Evolutionary conservation across 1,140 invertebrate species (phyloP), one percentile per base, ranked within the genome.

Genomic region (Drosophila fuyamai): DNA sequence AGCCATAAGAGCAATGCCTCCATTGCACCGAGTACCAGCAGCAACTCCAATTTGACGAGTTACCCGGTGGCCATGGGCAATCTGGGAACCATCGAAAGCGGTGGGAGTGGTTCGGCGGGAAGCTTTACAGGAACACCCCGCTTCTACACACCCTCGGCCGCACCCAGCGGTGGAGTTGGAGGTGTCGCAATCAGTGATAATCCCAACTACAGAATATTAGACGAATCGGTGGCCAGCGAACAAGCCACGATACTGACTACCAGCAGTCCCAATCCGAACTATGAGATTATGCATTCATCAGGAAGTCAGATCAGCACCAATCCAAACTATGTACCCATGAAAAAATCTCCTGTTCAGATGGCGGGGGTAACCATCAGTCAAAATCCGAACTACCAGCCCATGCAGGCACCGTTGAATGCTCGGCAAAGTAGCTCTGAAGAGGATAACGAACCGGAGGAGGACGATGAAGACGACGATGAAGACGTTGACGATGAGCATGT

Each of bases 41-140:
- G 91, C 58, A 92, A 82, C 61, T 57, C 76, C 7, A 92, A 90
- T 32, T 54, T 92, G 6, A 89, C 83, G 41, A 83, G 76, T 36
- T 63, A 78, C 51, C 72, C 84, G 14, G 72, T 81, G 57, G 82
- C 67, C 50, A 76, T 80, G 81, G 71, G 71, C 46, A 76, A 91
- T 58, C 71, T 92, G 40, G 83, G 90, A 9, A 92, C 90, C 10
- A 92, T 92, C n/a, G 90, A 92, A 53, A 92, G 90, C 44, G 90
- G 90, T 1, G 90, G 90, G 55, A 92, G 90, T 60, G 90, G 90
- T 29, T 90, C 90, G 14, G 86, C 90, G 1, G 83, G 90, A n/a
- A 92, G 90, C 18, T 91, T 83, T 44, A 58, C 77, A 13, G 86
- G 77, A 4, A 81, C 85, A 4, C 86, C 81, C 0, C 81, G 79